phyloP scores from a whole-genome alignment of 2,888 invertebrate species.

The Selenia dentaria region DNA sequence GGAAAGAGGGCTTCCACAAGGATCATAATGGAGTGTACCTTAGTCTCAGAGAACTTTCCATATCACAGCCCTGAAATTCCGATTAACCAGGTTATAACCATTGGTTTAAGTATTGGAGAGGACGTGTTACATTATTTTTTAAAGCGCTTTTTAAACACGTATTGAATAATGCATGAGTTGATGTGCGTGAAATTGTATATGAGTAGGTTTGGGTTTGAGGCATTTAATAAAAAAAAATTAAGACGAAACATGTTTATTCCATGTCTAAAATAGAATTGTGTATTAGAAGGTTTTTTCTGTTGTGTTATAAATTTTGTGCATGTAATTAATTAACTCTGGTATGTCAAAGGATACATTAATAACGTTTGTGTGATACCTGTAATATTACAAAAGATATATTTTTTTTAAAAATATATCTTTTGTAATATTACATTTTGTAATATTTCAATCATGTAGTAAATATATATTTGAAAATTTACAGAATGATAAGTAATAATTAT shows the following conservation, averaged over 20 bases:
- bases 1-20: conserved; percentile 60
- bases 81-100: conserved; percentile 18
- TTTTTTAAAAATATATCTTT: too few species aligned
- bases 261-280: conserved; percentile 24
- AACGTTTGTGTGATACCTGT: too few species aligned
- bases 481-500: too few species aligned
- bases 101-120: conserved; percentile 33
- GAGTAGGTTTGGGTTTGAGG: conserved; percentile 20
- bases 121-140: conserved; percentile 39
- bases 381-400: too few species aligned
- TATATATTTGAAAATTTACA: too few species aligned
- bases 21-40: conserved; percentile 61
- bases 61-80: conserved; percentile 13
- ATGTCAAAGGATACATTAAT: too few species aligned
- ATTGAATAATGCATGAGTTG: conserved; percentile 48
- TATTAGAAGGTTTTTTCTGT: conserved; percentile 1
- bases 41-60: conserved; percentile 33
- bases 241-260: conserved; percentile 18
- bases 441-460: too few species aligned
- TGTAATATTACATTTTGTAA: too few species aligned
- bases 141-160: conserved; percentile 39
- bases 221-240: conserved; percentile 22
- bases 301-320: conserved; percentile 7
- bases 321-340: conserved; percentile 4
- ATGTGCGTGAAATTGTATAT: conserved; percentile 24